Evolutionary conservation across 2,113 vertebrate species (phyloP), one percentile per base, ranked within the genome.

Genomic region (Crypturellus undulatus): DNA sequence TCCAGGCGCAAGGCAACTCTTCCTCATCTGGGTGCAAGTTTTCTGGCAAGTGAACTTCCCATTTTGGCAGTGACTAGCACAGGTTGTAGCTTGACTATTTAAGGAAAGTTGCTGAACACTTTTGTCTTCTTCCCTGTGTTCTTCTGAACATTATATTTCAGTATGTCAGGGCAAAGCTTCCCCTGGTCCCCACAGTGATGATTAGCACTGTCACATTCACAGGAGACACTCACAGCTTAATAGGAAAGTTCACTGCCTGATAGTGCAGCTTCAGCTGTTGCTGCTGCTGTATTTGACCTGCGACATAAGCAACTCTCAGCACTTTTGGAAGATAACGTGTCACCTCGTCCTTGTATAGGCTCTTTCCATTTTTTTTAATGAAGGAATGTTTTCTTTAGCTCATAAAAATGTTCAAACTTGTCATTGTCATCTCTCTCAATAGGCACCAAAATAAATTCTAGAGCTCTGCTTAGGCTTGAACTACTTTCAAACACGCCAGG

Each of bases 211-310:
- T 52, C 79, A 47, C 11, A 47, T 47, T 21, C 69, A 56, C 30
- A 64, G 58, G n/a, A 63, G 52, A 5, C 28, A 6, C 32, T 34
- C 24, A 17, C 0, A 3, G 10, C 32, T 56, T n/a, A 3, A n/a
- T 34, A 34, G 10, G 10, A 2, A 1, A 36, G 62, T 20, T 45
- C 36, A 6, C 5, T 69, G 30, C 49, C 21, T 73, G 38, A 1
- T 36, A 60, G 73, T 6, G 1, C 28, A 21, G 19, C 54, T 79
- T 63, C 60, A 64, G 3, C 25, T 0, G 0, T 10, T 81, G 81
- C 43, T 11, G 8, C 42, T 54, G 47, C 42, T 63, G 32, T 32
- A 6, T 43, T 68, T 82, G 28, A 63, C 3, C 71, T 30, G 3
- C 0, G 1, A 6, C 47, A n/a, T 42, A 42, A 42, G 40, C 40